Conservation (phyloP, 2,888 invertebrate species). For the Miltochrista miniata region DNA sequence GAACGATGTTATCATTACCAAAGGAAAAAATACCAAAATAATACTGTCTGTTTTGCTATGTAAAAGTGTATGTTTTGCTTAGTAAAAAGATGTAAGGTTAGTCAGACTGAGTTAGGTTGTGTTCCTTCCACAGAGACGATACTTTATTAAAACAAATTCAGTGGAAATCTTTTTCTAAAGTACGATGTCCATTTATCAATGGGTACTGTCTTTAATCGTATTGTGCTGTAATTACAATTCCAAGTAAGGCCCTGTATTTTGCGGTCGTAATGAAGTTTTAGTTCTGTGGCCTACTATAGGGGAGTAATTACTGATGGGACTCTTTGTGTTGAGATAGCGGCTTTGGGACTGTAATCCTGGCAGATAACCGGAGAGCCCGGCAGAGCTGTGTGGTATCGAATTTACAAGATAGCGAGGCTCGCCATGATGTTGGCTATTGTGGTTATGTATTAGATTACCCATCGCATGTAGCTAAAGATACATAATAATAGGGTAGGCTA, state of each 20-base stretch:
- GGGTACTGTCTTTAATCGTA: too few relatives aligned
- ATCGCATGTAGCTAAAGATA: not conserved
- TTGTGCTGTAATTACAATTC: not conserved
- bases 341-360: constrained; percentile 39
- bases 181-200: too few relatives aligned
- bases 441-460: not conserved
- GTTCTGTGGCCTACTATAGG: constrained; percentile 52
- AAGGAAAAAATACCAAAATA: too few relatives aligned
- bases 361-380: constrained; percentile 17
- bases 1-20: too few relatives aligned
- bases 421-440: not conserved
- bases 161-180: too few relatives aligned
- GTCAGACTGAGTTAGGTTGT: too few relatives aligned
- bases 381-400: constrained; percentile 23
- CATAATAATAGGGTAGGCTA: not conserved
- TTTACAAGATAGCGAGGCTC: constrained; percentile 22
- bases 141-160: too few relatives aligned
- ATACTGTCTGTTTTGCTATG: too few relatives aligned
- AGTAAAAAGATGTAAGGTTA: too few relatives aligned
- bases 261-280: constrained; percentile 55
- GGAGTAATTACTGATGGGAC: constrained; percentile 67
- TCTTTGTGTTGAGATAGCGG: constrained; percentile 58
- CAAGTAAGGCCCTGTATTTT: constrained; percentile 21
- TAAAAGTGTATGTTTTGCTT: too few relatives aligned
- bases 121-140: too few relatives aligned